phyloP scores from a whole-genome alignment of 2,797 vertebrate species.

The Chloroceryle amazona region DNA sequence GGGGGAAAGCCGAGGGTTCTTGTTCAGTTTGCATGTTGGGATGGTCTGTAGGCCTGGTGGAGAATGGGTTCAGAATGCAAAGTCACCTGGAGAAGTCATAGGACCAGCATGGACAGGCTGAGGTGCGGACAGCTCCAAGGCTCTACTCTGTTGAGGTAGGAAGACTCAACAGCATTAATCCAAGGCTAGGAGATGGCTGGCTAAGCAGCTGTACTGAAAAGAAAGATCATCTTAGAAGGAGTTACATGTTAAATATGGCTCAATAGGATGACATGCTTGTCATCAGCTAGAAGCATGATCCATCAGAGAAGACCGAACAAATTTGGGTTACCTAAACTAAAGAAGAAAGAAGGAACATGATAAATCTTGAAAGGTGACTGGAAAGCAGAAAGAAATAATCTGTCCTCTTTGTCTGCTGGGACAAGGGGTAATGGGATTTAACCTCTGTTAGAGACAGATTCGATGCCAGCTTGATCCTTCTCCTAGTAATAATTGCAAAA shows the following conservation, averaged over 20 bases:
- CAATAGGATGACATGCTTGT: neutral
- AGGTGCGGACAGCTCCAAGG: neutral
- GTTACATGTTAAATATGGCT: neutral
- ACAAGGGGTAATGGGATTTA: slow-evolving; percentile 2
- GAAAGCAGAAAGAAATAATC: neutral
- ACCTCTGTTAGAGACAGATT: neutral
- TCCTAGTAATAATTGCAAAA: neutral
- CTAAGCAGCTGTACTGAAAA: neutral
- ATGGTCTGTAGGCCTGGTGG: neutral
- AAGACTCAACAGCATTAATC: neutral
- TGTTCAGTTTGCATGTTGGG: neutral
- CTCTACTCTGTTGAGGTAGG: neutral
- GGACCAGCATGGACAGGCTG: neutral
- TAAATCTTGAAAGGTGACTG: neutral
- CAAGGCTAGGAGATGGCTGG: neutral
- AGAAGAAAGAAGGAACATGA: neutral
- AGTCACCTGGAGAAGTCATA: neutral
- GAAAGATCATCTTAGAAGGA: neutral
- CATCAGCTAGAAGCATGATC: neutral
- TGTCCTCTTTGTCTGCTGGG: neutral
- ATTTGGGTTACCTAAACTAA: neutral
- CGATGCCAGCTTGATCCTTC: slow-evolving; percentile 8
- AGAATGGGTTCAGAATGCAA: neutral
- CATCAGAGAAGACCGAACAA: neutral
- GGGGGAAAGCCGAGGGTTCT: neutral